Conservation (phyloP, 2,113 vertebrate species). For the Brevimyrus niger region DNA sequence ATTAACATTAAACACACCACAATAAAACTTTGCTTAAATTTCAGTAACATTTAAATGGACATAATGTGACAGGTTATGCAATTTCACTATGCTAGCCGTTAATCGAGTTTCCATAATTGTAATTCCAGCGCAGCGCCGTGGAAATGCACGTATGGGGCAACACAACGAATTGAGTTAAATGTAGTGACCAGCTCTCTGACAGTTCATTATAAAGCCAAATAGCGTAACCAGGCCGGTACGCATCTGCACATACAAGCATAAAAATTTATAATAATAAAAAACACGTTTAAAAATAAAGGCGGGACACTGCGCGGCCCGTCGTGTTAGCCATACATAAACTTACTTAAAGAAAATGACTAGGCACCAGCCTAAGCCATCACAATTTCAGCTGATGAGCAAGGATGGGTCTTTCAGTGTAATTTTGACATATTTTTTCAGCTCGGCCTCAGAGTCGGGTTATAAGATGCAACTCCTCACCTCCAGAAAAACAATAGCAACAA, state of each 20-base stretch:
- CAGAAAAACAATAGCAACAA: background rate
- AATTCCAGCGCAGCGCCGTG: background rate
- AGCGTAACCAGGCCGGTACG: background rate
- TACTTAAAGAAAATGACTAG: background rate
- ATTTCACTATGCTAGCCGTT: background rate
- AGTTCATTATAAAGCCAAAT: background rate
- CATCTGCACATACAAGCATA: background rate
- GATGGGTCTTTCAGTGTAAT: background rate
- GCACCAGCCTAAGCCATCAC: background rate
- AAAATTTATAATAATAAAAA: background rate
- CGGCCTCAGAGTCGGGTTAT: background rate
- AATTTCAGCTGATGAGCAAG: background rate
- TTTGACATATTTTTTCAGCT: background rate
- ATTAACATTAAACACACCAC: background rate
- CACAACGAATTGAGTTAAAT: background rate
- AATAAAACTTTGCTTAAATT: background rate
- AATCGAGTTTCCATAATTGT: background rate
- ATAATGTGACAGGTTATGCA: background rate
- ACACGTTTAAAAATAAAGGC: conserved; percentile 3
- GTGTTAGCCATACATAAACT: background rate
- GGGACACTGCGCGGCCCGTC: background rate
- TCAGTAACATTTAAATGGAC: background rate
- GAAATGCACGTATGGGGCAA: background rate
- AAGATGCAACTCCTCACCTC: background rate
- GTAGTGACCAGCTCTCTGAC: background rate